Evolutionary conservation across 2,888 invertebrate species (phyloP).

Genomic region (Melieria crassipennis): DNA sequence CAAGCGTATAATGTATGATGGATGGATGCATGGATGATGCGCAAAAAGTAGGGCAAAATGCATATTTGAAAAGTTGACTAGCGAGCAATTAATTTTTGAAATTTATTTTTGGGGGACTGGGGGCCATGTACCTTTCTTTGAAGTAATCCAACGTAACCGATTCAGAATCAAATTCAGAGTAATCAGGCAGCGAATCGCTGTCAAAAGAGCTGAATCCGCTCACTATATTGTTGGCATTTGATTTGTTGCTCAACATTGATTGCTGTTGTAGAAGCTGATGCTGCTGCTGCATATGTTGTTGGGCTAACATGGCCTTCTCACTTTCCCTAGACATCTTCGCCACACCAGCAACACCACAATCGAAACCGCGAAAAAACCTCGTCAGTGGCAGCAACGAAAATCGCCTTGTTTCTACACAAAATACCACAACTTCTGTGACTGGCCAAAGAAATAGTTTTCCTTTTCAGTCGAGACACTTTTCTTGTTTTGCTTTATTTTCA

Average conservation of each 20-base stretch:
- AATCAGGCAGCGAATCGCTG: slow-evolving; percentile 68
- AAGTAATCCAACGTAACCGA: slow-evolving; percentile 68
- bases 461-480: too few relatives aligned
- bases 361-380: background rate
- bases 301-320: slow-evolving; percentile 28
- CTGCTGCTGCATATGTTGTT: slow-evolving; percentile 36
- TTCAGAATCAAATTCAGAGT: slow-evolving; percentile 69
- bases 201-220: slow-evolving; percentile 69
- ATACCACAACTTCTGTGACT: too few relatives aligned
- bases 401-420: too few relatives aligned
- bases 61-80: too few relatives aligned
- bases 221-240: slow-evolving; percentile 53
- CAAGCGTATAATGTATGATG: too few relatives aligned
- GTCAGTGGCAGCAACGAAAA: too few relatives aligned
- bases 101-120: too few relatives aligned
- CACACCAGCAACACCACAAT: background rate
- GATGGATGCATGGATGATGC: too few relatives aligned
- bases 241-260: slow-evolving; percentile 47
- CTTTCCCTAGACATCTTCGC: slow-evolving; percentile 18
- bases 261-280: slow-evolving; percentile 43
- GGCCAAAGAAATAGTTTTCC: too few relatives aligned
- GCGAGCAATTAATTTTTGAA: too few relatives aligned
- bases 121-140: slow-evolving; percentile 65
- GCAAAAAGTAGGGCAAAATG: too few relatives aligned
- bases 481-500: background rate